phyloP scores from a whole-genome alignment of 2,888 invertebrate species.

The Temnothorax rugatulus region DNA sequence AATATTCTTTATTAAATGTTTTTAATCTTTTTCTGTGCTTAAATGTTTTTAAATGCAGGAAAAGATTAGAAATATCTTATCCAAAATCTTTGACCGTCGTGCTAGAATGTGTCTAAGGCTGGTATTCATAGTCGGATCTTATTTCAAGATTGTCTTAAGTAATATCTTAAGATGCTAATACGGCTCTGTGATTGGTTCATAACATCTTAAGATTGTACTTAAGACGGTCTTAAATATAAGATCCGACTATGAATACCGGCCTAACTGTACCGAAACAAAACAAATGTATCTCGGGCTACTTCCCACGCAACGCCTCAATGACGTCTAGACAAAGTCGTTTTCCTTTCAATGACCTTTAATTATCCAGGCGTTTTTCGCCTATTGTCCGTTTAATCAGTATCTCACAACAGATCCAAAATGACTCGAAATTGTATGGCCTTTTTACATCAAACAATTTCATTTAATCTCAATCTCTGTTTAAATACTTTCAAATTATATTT shows the following conservation, averaged over 20 bases:
- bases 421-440: background rate
- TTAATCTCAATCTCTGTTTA: background rate
- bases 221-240: too few relatives aligned
- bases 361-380: constrained; percentile 60
- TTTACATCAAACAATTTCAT: background rate
- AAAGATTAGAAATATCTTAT: constrained; percentile 17
- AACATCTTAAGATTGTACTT: too few relatives aligned
- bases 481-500: background rate
- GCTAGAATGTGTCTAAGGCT: background rate
- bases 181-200: too few relatives aligned
- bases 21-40: background rate
- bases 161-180: too few relatives aligned
- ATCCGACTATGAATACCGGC: too few relatives aligned
- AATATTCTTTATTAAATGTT: background rate
- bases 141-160: too few relatives aligned
- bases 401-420: background rate
- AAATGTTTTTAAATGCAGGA: background rate
- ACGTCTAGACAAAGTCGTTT: constrained; percentile 57
- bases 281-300: constrained; percentile 57
- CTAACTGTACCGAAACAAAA: constrained; percentile 64
- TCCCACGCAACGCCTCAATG: constrained; percentile 72
- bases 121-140: too few relatives aligned
- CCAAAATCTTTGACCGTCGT: background rate
- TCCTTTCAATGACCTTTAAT: constrained; percentile 68
- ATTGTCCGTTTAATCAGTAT: constrained; percentile 46